Conservation (phyloP, 2,113 vertebrate species). For the Dendrocopos noguchii region DNA sequence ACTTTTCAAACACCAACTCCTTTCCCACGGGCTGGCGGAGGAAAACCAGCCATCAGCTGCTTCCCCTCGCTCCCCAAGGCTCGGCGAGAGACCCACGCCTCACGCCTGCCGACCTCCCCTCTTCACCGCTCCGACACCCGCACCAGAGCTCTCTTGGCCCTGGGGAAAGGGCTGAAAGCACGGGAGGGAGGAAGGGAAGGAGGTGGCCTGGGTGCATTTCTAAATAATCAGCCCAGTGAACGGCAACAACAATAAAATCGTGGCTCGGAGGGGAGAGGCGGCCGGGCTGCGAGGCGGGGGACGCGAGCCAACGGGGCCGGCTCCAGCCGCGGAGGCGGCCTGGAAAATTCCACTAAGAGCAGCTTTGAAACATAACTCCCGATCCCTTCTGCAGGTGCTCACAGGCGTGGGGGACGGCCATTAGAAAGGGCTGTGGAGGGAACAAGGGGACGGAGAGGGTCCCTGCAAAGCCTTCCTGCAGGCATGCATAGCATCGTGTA, state of each 20-base stretch:
- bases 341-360: conserved; percentile 72
- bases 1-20: conserved; percentile 68
- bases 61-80: not conserved
- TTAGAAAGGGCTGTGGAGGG: not conserved
- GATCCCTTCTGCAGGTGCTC: conserved; percentile 60
- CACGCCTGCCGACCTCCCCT: not conserved
- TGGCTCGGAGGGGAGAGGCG: not conserved
- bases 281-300: conserved; percentile 27
- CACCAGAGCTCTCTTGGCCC: not conserved
- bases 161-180: not conserved
- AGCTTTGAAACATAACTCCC: conserved; percentile 60
- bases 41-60: conserved; percentile 53
- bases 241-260: conserved; percentile 56
- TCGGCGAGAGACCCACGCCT: not conserved
- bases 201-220: conserved; percentile 29
- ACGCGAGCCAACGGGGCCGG: conserved; percentile 36
- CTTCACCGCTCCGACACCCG: not conserved
- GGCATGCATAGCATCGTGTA: not conserved
- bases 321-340: conserved; percentile 51
- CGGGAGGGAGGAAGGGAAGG: not conserved
- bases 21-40: conserved; percentile 56
- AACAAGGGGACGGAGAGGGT: not conserved
- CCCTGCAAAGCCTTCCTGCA: not conserved
- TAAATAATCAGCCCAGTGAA: conserved; percentile 54
- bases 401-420: not conserved